Conservation (phyloP, 2,113 vertebrate species). For the Daboia siamensis region DNA sequence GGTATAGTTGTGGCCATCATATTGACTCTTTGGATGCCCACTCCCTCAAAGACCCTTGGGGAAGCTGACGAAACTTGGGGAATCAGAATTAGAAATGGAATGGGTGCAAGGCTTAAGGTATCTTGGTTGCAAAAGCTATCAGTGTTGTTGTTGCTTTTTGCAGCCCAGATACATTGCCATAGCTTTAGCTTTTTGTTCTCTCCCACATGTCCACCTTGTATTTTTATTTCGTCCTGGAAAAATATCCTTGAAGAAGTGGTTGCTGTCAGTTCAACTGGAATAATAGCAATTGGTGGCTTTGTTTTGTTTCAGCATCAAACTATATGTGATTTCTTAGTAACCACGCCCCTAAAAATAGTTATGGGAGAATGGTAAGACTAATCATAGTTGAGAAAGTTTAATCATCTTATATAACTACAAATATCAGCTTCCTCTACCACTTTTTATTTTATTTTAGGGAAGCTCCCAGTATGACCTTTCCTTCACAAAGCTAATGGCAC, state of each 20-base stretch:
- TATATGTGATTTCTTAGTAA: not conserved
- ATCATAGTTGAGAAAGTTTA: not conserved
- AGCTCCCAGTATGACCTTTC: not conserved
- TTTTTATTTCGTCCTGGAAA: not conserved
- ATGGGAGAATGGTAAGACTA: not conserved
- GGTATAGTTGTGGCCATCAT: not conserved
- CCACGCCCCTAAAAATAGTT: not conserved
- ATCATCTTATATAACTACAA: not conserved
- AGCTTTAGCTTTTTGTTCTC: not conserved
- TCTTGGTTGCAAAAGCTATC: not conserved
- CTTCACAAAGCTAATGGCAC: not conserved
- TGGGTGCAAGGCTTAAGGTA: not conserved
- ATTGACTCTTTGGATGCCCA: not conserved
- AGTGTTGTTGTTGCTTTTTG: not conserved
- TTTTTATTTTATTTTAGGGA: not conserved
- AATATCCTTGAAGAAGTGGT: not conserved
- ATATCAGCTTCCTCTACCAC: not conserved
- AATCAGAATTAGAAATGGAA: not conserved
- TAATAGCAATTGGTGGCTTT: not conserved
- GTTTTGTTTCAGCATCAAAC: not conserved
- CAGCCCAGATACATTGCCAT: not conserved
- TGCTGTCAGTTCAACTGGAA: not conserved
- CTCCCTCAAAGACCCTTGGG: not conserved
- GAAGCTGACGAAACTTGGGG: not conserved
- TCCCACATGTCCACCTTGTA: not conserved